Base-by-base conservation (phyloP, 2,888 invertebrate species). In the Cloeon dipterum region DNA sequence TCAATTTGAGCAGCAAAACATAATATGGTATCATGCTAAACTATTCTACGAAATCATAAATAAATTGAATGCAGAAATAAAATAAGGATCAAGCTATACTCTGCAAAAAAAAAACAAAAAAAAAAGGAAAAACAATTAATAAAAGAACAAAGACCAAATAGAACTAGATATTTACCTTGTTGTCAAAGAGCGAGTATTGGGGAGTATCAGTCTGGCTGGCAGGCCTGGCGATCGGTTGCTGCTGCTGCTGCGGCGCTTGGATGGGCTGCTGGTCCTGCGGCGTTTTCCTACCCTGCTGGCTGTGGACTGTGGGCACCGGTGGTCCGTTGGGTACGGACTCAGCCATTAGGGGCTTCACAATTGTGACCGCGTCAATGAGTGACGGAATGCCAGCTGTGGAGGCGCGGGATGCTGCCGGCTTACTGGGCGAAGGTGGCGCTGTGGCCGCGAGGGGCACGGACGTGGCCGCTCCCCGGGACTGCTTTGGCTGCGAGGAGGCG, bases 121-220 rank as follows among this genome's bases (percentile, higher is more conserved):
- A n/a, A n/a, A n/a, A n/a, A n/a, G n/a, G n/a, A n/a, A n/a, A n/a
- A n/a, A n/a, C n/a, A n/a, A n/a, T n/a, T n/a, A n/a, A n/a, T n/a
- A n/a, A n/a, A n/a, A n/a, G n/a, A n/a, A n/a, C n/a, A n/a, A n/a
- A n/a, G n/a, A n/a, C n/a, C n/a, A n/a, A n/a, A n/a, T n/a, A n/a
- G n/a, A n/a, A n/a, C n/a, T n/a, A n/a, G 26, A 11, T 20, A 37
- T 38, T 35, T 38, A 58, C 67, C 58, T 70, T 69, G 32, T 29
- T 29, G 52, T 83, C 82, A 57, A 91, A 89, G 43, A 91, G 67
- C 1, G 86, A 82, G 58, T 88, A 91, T 50, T 86, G 83, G 18
- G 69, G 63, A 29, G 44, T 39, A 11, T 40, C 26, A 20, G 10
- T 38, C 4, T 25, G 38, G 11, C 34, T 25, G 3, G 38, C 33